These are phyloP conservation scores for Pseudomyrmex pallidus DNA, from an alignment of 1,140 invertebrate species.

Conservation along the genomic window DNA sequence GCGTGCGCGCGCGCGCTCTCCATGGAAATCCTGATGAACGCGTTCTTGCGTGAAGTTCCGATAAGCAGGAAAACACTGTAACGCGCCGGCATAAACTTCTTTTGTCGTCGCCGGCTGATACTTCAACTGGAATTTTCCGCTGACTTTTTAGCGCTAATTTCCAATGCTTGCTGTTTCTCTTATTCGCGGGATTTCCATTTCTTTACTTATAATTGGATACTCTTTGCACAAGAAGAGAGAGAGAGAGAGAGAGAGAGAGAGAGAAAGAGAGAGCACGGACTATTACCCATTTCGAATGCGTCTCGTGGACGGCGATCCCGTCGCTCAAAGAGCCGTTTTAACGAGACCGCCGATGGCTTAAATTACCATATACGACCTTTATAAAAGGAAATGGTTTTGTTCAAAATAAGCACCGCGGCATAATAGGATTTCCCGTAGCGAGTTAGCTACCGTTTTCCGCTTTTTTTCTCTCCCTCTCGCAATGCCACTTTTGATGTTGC, in stretches of 20 bases:
- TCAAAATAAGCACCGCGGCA: slow-evolving; percentile 31
- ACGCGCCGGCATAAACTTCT: slow-evolving; percentile 59
- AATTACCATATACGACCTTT: slow-evolving; percentile 61
- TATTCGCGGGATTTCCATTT: slow-evolving; percentile 67
- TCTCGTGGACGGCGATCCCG: slow-evolving; percentile 18
- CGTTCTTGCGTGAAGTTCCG: slow-evolving; percentile 61
- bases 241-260: not conserved
- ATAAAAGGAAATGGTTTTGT: slow-evolving; percentile 42
- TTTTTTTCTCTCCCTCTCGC: not conserved
- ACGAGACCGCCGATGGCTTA: slow-evolving; percentile 23
- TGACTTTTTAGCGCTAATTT: slow-evolving; percentile 64
- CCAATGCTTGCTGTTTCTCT: slow-evolving; percentile 33
- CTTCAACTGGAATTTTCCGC: slow-evolving; percentile 23
- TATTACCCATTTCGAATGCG: slow-evolving; percentile 63
- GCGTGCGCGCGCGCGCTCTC: not conserved
- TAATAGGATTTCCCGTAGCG: slow-evolving; percentile 45
- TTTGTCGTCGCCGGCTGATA: slow-evolving; percentile 62
- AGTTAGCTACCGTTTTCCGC: slow-evolving; percentile 6
- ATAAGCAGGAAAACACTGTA: slow-evolving; percentile 57
- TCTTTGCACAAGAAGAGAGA: slow-evolving; percentile 27
- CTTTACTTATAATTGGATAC: slow-evolving; percentile 68
- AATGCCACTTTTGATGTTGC: slow-evolving; percentile 26
- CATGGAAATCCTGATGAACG: slow-evolving; percentile 41
- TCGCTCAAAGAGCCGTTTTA: slow-evolving; percentile 50
- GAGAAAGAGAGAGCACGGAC: slow-evolving; percentile 24